Evolutionary conservation across 2,113 vertebrate genomes (phyloP).

Genomic region (Serinus canaria): DNA sequence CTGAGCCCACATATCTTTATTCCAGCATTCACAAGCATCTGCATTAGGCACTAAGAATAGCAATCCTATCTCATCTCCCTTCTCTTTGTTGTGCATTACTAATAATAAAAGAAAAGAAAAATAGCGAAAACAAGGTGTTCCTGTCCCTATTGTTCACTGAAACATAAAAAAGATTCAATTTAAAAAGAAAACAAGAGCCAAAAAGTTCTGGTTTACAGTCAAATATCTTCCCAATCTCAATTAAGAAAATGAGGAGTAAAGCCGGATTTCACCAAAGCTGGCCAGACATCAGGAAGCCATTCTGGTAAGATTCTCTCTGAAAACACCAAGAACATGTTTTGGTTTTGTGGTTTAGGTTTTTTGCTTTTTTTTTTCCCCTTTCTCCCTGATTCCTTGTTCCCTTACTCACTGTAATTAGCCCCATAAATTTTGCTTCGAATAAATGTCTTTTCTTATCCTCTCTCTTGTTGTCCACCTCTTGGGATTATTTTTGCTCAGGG

Average conservation of each 20-base stretch:
- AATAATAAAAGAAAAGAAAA: conserved; percentile 19
- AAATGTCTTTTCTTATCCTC: neutral
- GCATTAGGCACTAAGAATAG: conserved; percentile 26
- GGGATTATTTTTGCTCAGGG: neutral
- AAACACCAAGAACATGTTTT: neutral
- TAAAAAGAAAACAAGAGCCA: neutral
- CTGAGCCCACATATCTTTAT: neutral
- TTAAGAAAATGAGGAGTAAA: neutral
- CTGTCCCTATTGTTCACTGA: neutral
- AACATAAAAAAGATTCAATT: neutral
- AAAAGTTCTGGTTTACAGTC: neutral
- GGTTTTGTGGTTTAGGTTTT: neutral
- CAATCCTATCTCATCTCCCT: conserved; percentile 24
- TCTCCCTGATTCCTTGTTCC: neutral
- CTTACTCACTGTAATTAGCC: neutral
- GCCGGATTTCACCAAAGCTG: neutral
- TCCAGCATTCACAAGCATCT: neutral
- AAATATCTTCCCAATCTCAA: neutral
- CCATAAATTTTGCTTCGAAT: neutral
- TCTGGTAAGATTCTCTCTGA: neutral
- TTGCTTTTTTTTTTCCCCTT: fast-evolving
- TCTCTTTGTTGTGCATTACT: conserved; percentile 14
- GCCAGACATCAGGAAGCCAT: neutral
- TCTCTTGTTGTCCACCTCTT: neutral
- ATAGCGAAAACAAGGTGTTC: neutral